Evolutionary conservation across 2,888 invertebrate species (phyloP), one percentile per base, ranked within the genome.

Genomic region (Crossocerus cetratus): DNA sequence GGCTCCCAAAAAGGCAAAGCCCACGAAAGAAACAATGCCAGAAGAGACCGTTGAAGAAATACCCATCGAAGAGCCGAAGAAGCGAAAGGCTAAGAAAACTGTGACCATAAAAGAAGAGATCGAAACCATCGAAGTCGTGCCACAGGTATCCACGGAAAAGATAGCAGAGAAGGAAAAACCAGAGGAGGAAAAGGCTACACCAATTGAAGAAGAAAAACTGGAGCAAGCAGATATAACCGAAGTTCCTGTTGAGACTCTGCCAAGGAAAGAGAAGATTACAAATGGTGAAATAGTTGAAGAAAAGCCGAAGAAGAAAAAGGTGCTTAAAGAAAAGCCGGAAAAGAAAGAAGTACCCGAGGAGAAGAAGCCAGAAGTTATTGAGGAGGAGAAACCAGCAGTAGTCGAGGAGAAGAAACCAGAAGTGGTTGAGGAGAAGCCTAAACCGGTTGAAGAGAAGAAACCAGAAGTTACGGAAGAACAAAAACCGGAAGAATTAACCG

Each of bases 201-300:
- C 81, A 1, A 42, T 80, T 2, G 69, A 85, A 2, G 89, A 89
- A 76, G 72, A 85, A 1, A 89, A 89, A 72, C 5, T 90, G 84
- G 88, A 90, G 60, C 77, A 90, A 2, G 91, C 79, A 5, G 67
- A 77, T 57, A 67, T 85, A 32, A 78, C 81, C 0, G 82, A 87
- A 69, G 83, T 88, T 60, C 82, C 86, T 56, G 77, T 74, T 23
- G 84, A 91, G 55, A 87, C 90, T 61, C 81, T 83, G 16, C 85
- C 88, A 2, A 90, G 80, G 3, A 53, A 72, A 45, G 54, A 59
- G 1, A 60, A 74, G 8, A 64, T 60, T 8, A 59, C 22, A n/a
- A 45, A 80, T 18, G 79, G 82, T 21, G 63, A 68, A 43, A 32
- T 73, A 16, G 55, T 60, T 2, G 49, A 62, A 42, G 68, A 69